Evolutionary conservation across 2,797 vertebrate genomes (phyloP).

Genomic region (Channallabes apus): DNA sequence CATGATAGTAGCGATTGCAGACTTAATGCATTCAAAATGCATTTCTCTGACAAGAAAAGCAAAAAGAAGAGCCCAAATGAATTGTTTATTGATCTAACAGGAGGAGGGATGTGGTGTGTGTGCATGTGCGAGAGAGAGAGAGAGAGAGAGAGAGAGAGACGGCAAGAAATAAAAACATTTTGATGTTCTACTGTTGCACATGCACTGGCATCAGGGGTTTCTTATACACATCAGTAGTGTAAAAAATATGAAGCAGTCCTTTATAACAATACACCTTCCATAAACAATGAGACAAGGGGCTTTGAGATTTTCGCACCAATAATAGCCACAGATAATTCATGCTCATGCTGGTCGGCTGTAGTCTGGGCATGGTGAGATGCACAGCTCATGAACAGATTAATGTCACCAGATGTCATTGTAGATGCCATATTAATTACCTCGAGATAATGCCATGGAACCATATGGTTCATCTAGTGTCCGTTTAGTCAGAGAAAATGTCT

Average conservation of each 20-base stretch:
- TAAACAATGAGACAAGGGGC: slow-evolving; percentile 34
- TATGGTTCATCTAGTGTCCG: slow-evolving; percentile 80
- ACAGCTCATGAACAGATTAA: slow-evolving; percentile 75
- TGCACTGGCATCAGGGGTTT: slow-evolving; percentile 41
- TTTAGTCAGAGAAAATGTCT: slow-evolving; percentile 78
- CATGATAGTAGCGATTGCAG: slow-evolving; percentile 38
- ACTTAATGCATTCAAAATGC: slow-evolving; percentile 65
- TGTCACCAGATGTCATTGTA: slow-evolving; percentile 81
- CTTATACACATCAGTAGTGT: slow-evolving; percentile 25
- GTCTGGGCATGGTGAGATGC: slow-evolving; percentile 69
- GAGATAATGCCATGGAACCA: slow-evolving; percentile 80
- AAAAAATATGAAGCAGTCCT: slow-evolving; percentile 30
- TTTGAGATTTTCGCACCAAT: slow-evolving; percentile 53
- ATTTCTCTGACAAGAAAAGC: slow-evolving; percentile 58
- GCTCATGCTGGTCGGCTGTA: slow-evolving; percentile 59
- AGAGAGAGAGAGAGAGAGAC: slow-evolving; percentile 16
- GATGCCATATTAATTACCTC: slow-evolving; percentile 82
- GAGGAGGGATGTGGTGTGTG: slow-evolving; percentile 54
- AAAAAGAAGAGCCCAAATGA: slow-evolving; percentile 59
- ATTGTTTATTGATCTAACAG: slow-evolving; percentile 68
- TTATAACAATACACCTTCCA: slow-evolving; percentile 28
- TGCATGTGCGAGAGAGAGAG: not conserved
- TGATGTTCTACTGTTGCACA: slow-evolving; percentile 39
- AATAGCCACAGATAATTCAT: slow-evolving; percentile 73
- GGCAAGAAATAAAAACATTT: slow-evolving; percentile 51